Base-by-base conservation (phyloP, 2,888 invertebrate genomes). In the Autographa gamma region DNA sequence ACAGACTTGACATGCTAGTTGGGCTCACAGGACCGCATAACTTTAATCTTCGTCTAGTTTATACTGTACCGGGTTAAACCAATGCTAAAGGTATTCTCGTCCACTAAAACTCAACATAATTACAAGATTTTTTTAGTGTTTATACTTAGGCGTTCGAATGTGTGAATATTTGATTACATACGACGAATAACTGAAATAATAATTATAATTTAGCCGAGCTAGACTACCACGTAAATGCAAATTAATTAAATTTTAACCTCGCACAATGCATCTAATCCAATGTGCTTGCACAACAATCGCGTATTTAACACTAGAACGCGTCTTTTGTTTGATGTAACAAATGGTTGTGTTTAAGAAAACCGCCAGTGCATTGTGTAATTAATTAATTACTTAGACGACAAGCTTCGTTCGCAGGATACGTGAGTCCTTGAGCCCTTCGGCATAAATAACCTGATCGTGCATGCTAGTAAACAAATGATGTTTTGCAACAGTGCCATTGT, bases 401-500 rank as follows among this genome's bases (percentile, higher is more conserved):
- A 82, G 67, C 82, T 81, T 81, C 72, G 69, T 74, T 76, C 68
- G 77, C 76, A 76, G 78, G 82, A 82, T 78, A 71, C 69, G 78
- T 70, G 76, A 76, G 85, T 88, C 86, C 88, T 89, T 87, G 85
- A 87, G 87, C 88, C 89, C 88, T 86, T 81, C 77, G 84, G 83
- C 86, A 85, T 89, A 90, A 91, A 91, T 88, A 87, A 89, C 81
- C 81, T 79, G 85, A 87, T 88, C 90, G 91, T 89, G 90, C 88
- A 88, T 88, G 87, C 79, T 68, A 71, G 86, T 77, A 79, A 83
- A 77, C 81, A 80, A 73, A 74, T 70, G 74, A 69, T 79, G 86
- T 92, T 89, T 88, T 83, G 90, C 87, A 92, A 92, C 83, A 71
- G 81, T 73, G 69, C 88, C 85, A 92, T 93, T 93, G 92, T 93